Conservation (phyloP, 2,797 vertebrate species). For the Amblyraja radiata region DNA sequence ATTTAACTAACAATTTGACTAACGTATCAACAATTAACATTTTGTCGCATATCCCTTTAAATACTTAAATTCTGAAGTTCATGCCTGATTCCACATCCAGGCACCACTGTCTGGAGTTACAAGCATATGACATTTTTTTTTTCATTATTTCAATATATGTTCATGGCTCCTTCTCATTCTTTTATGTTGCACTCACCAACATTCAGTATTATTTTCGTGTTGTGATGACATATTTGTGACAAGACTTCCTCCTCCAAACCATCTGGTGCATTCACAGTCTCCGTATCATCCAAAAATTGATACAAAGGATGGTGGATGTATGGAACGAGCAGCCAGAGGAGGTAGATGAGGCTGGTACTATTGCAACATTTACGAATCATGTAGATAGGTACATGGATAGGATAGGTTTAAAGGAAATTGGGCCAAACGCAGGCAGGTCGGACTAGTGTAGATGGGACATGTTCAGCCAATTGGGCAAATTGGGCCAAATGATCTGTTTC, state of each 20-base stretch:
- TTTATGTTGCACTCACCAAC: neutral
- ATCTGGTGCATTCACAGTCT: neutral
- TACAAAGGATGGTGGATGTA: neutral
- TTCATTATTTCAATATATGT: neutral
- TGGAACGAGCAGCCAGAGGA: too few species aligned
- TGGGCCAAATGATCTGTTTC: too few species aligned
- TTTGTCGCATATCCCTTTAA: too few species aligned
- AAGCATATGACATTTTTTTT: neutral
- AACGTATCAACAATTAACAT: too few species aligned
- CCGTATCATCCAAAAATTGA: neutral
- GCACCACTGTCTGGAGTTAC: neutral
- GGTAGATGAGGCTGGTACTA: too few species aligned
- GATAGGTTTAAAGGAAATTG: too few species aligned
- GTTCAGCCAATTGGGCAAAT: too few species aligned
- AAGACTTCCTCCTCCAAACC: neutral
- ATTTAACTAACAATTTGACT: too few species aligned
- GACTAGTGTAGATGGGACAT: too few species aligned
- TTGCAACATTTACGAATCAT: too few species aligned
- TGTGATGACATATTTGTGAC: neutral
- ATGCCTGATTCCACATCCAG: neutral
- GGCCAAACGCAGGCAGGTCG: too few species aligned
- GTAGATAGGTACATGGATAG: too few species aligned
- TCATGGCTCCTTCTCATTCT: neutral
- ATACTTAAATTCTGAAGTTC: neutral
- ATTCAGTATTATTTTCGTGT: neutral